Evolutionary conservation across 2,888 invertebrate species (phyloP), one percentile per base, ranked within the genome.

Genomic region (Pemphredon lugubris): DNA sequence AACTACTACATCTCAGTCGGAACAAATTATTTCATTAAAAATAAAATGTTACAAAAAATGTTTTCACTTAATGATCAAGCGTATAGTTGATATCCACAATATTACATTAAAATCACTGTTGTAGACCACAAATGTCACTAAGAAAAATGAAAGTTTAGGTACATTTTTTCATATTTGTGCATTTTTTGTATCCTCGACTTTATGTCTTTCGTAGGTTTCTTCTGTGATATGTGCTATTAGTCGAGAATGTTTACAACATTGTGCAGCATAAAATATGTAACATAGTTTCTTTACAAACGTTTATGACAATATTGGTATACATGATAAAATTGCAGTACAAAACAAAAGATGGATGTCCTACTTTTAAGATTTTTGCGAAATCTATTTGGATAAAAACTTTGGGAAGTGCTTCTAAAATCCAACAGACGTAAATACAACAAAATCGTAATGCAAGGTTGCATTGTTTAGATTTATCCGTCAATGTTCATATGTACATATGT

Each of bases 11-110:
- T 58, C 61, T 70, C 65, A 72, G 73, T 50, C 74, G 61, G 47
- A 80, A 74, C 73, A 73, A 72, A 80, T 81, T 81, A 82, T 82
- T 85, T 80, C 80, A 81, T 81, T 79, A 70, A 64, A 67, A 81
- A 81, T 81, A 81, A 81, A 81, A 81, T 63, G 73, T 81, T 80
- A 78, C 61, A 73, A 73, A 81, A 79, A 79, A 66, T 74, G 77
- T 73, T 82, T 75, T 79, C 75, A 79, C 71, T 73, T 79, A 73
- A 73, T 77, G 70, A 68, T 77, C 68, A 75, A 77, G 82, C 71
- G 74, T 79, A 79, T 77, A 75, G 73, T 75, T 82, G 70, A 79
- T 77, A 55, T 82, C 76, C 77, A 73, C 61, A 47, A 64, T 67
- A 64, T 69, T 70, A 75, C 57, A 72, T 68, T 70, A 45, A 58